Base-by-base conservation (phyloP, 2,797 vertebrate genomes). In the Sebastes oblongus region DNA sequence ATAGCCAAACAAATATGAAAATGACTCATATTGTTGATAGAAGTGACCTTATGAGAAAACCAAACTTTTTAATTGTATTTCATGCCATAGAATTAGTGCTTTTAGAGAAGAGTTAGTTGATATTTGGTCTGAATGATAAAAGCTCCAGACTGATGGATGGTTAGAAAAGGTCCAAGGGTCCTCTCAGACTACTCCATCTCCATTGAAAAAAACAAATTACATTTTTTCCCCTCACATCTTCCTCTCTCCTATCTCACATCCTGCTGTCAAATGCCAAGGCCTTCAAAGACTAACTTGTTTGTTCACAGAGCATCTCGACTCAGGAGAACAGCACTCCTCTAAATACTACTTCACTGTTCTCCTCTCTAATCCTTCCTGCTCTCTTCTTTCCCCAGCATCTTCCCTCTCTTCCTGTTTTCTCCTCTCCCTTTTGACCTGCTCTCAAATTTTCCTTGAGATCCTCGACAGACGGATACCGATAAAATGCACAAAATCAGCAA, bases 181-280 rank as follows among this genome's bases (percentile, higher is more conserved):
- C 24, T 66, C 29, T 81, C 79, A 77, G 78, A 67, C 80, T 60
- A 12, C 39, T 85, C 30, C 6, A 54, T 77, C 67, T 81, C 24
- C 62, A 64, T 75, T 77, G 72, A 75, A 27, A 80, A 83, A 74
- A 58, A 8, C 58, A 77, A 82, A 86, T 78, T 18, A 58, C 25
- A 59, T 66, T 79, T 82, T 75, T 64, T 14, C 36, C 32, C 25
- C 30, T 69, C 22, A 7, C 68, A 77, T 70, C 55, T 22, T 27
- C 12, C 36, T 60, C 46, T 60, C 64, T 56, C n/a, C 50, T 27
- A 18, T 70, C 82, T 77, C 64, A 67, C 78, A 82, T 88, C 88
- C 88, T 89, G 81, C 70, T 72, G 75, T 84, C 75, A 80, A 77
- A 89, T 58, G 83, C 83, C 86, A 88, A 86, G 68, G 70, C 77